Evolutionary conservation across 2,113 vertebrate genomes (phyloP), one percentile per base, ranked within the genome.

Genomic region (Sterrhoptilus dennistouni): DNA sequence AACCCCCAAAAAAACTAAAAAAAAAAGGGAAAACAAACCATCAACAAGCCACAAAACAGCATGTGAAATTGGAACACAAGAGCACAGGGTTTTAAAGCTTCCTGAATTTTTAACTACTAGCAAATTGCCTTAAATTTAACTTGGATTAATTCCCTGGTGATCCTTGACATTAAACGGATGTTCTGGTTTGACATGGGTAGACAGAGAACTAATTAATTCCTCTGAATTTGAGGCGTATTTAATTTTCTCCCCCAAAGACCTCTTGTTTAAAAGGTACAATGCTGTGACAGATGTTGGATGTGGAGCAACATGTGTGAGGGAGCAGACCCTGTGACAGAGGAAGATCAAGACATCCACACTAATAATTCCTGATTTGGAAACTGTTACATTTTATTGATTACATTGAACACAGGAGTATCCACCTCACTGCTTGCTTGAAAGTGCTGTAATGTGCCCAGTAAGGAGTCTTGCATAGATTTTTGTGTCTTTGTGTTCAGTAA

Each of bases 121-220:
- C 75, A 94, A 96, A 97, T 95, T 97, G 95, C 92, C 95, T 97
- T 94, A 96, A 96, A 95, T 96, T 97, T 95, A 92, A 96, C 95
- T 96, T 94, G 95, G 79, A 90, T 90, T 70, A 94, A 96, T 96
- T 96, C 96, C 95, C 95, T 93, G 3, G 92, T 92, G 95, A 70
- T 97, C 95, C 79, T 81, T 93, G 95, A 88, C 95, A 86, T 97
- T 96, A 94, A 96, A 95, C 9, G 80, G 93, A 85, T 96, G 87
- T 85, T 93, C 93, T 96, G 87, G 85, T 96, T 97, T 97, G 96
- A 97, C 95, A 95, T 35, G 90, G 85, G 93, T 88, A 96, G 96
- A 92, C 90, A 93, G 93, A 91, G 96, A 97, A 92, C 93, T 96
- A 96, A 96, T 96, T 93, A 96, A 97, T 95, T 96, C 85, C 96